Evolutionary conservation across 2,113 vertebrate species (phyloP).

Genomic region (Capricornis sumatraensis): DNA sequence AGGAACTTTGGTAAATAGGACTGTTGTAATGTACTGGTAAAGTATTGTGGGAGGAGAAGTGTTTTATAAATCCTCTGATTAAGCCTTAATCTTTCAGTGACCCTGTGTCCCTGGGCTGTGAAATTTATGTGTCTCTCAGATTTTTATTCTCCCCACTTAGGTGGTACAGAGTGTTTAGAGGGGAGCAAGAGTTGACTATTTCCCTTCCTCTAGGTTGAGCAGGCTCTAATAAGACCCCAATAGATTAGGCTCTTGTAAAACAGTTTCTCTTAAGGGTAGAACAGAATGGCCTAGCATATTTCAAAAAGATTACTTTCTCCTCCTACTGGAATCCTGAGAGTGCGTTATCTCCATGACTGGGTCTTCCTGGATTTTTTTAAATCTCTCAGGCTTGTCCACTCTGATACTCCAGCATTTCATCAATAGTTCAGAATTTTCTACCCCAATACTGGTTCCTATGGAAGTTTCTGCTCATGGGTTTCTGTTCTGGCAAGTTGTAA

Average conservation of each 20-base stretch:
- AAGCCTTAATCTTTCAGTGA: background rate
- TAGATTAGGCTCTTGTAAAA: background rate
- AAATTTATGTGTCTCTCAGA: background rate
- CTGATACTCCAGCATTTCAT: background rate
- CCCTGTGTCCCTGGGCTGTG: background rate
- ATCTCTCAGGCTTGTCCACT: background rate
- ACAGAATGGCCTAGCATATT: background rate
- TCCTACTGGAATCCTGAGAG: background rate
- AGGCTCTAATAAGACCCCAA: background rate
- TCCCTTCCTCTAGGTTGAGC: background rate
- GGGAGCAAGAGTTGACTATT: background rate
- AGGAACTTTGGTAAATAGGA: background rate
- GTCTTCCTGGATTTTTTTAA: background rate
- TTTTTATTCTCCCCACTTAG: background rate
- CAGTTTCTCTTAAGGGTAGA: background rate
- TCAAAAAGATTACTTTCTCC: background rate
- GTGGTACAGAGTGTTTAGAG: background rate
- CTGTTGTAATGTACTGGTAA: background rate
- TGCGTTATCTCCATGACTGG: background rate
- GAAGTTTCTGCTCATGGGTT: background rate
- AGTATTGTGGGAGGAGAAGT: background rate
- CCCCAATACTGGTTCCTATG: background rate
- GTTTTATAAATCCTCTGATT: background rate
- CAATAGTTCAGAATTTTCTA: background rate
- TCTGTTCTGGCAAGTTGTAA: background rate